A percentile compares a stretch with the other conserved stretches of the same genome.
These are phyloP conservation scores for Diarsia rubi DNA, from an alignment of 2,888 invertebrate genomes.

Conservation along the genomic window DNA sequence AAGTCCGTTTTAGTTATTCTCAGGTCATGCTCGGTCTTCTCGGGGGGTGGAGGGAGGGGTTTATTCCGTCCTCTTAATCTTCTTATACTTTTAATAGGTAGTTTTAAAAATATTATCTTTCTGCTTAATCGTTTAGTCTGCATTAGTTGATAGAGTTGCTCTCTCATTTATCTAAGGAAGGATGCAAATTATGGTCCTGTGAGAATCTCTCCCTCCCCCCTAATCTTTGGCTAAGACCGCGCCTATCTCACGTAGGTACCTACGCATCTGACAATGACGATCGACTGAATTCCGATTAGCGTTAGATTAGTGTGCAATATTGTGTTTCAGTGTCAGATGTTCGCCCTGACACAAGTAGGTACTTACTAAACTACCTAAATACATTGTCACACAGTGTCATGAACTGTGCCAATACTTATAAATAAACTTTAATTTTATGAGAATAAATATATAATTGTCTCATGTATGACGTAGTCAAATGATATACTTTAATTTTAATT, in stretches of 20 bases:
- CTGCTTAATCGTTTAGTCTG: no score
- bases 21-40: background rate
- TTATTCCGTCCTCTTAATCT: no score
- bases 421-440: background rate
- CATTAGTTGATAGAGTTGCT: no score
- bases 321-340: background rate
- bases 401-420: background rate
- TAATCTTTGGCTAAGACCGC: no score
- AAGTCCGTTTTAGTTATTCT: background rate
- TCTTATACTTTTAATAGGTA: no score
- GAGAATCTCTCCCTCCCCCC: no score
- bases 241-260: no score
- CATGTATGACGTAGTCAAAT: background rate
- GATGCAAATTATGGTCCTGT: no score
- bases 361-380: background rate
- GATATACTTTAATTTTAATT: no score
- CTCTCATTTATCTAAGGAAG: no score
- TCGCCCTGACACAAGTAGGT: background rate
- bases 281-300: background rate
- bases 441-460: background rate
- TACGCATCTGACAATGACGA: background rate
- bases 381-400: background rate
- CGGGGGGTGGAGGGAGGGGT: no score
- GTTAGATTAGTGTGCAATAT: background rate
- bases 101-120: no score